Evolutionary conservation across 2,888 invertebrate species (phyloP).

Genomic region (Tromatobia lineatoria): DNA sequence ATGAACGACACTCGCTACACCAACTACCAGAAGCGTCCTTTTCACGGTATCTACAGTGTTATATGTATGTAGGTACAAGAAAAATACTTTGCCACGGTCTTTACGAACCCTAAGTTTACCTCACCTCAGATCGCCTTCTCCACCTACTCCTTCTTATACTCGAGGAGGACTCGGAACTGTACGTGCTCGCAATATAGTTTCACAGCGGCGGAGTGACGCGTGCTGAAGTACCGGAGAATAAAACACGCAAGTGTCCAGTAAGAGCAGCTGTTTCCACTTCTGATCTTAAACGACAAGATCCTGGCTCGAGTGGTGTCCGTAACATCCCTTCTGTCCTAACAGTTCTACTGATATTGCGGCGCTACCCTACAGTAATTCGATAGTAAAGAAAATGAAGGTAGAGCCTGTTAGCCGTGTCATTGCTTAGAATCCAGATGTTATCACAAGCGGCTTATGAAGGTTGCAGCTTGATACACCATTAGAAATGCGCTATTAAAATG

Average conservation of each 20-base stretch:
- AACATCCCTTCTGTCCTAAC: conserved; percentile 25
- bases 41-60: conserved; percentile 32
- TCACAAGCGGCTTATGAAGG: not conserved
- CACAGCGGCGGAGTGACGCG: conserved; percentile 70
- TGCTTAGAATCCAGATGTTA: not conserved
- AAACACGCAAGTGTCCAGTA: conserved; percentile 48
- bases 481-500: no score
- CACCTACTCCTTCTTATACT: conserved; percentile 34
- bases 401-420: not conserved
- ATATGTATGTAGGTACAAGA: conserved; percentile 33
- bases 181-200: conserved; percentile 74
- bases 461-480: not conserved
- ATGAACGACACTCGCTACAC: conserved; percentile 64
- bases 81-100: conserved; percentile 63
- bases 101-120: conserved; percentile 51
- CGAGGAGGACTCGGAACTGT: conserved; percentile 28
- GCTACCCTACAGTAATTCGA: not conserved
- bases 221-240: conserved; percentile 69
- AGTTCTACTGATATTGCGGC: conserved; percentile 31
- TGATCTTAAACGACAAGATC: conserved; percentile 67
- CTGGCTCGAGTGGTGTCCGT: conserved; percentile 8
- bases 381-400: not conserved
- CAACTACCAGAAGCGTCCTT: conserved; percentile 50
- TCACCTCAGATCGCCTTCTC: conserved; percentile 48
- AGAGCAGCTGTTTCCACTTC: conserved; percentile 47